Percentiles rank a stretch among this genome's conserved stretches.
These are phyloP conservation scores for Mercenaria mercenaria DNA, from an alignment of 1,140 invertebrate species.

Conservation along the genomic window DNA sequence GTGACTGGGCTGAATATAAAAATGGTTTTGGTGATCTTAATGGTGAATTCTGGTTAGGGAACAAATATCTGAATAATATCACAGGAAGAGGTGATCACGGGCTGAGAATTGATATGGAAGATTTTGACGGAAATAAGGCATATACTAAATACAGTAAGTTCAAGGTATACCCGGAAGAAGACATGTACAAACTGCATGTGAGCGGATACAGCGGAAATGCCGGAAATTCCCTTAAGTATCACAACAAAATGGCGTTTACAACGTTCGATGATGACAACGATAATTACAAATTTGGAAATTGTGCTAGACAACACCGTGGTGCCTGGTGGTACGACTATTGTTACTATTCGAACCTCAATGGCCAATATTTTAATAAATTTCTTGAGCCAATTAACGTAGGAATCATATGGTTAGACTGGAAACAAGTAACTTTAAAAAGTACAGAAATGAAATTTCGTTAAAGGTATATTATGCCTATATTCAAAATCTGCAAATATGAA, in stretches of 20 bases:
- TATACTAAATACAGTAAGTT: not conserved
- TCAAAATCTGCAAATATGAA: too few relatives aligned
- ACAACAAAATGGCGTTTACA: not conserved
- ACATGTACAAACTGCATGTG: not conserved
- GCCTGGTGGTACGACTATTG: not conserved
- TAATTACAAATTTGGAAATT: not conserved
- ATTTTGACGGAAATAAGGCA: slow-evolving; percentile 10
- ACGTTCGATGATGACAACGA: not conserved
- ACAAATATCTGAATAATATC: slow-evolving; percentile 83
- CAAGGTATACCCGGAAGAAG: not conserved
- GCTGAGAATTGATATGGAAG: slow-evolving; percentile 87
- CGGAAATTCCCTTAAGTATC: not conserved
- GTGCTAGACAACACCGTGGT: not conserved
- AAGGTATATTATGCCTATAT: too few relatives aligned
- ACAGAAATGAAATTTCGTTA: too few relatives aligned
- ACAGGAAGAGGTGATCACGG: slow-evolving; percentile 86
- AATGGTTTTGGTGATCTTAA: slow-evolving; percentile 96
- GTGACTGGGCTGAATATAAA: slow-evolving; percentile 97
- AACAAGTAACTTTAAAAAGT: too few relatives aligned
- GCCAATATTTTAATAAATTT: not conserved
- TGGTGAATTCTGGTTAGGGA: slow-evolving; percentile 87
- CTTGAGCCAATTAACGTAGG: too few relatives aligned
- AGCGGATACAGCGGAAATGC: not conserved
- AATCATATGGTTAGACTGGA: too few relatives aligned
- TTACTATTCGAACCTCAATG: not conserved